phyloP scores from a whole-genome alignment of 2,888 invertebrate species.

The Aphodius granarius region DNA sequence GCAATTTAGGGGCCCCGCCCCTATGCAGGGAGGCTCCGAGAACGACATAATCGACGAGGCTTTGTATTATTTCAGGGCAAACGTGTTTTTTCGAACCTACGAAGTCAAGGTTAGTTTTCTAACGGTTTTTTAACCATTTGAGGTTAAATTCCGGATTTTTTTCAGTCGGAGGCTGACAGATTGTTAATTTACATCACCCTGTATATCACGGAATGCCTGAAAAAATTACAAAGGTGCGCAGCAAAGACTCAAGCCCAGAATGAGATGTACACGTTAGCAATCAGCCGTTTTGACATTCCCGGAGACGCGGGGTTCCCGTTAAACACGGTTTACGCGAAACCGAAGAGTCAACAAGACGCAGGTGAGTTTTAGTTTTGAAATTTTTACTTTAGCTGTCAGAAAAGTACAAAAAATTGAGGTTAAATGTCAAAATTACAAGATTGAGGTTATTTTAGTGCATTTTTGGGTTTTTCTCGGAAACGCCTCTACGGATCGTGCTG shows the following conservation, averaged over 20 bases:
- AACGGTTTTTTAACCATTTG: background rate
- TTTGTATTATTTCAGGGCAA: slow-evolving; percentile 95
- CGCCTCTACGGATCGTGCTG: too few species aligned
- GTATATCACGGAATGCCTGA: slow-evolving; percentile 97
- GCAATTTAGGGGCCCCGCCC: slow-evolving; percentile 91
- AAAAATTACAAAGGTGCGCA: slow-evolving; percentile 88
- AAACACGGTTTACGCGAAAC: slow-evolving; percentile 93
- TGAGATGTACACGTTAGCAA: slow-evolving; percentile 95
- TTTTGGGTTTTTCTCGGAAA: too few species aligned
- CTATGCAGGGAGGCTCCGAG: slow-evolving; percentile 62
- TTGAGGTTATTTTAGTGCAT: too few species aligned
- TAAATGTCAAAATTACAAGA: too few species aligned
- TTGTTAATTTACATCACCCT: slow-evolving; percentile 96
- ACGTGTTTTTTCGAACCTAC: slow-evolving; percentile 98
- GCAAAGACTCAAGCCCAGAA: slow-evolving; percentile 87
- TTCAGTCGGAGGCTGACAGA: slow-evolving; percentile 92
- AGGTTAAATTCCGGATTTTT: slow-evolving; percentile 36
- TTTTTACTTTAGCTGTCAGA: background rate
- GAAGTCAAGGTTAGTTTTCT: slow-evolving; percentile 83
- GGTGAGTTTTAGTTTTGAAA: slow-evolving; percentile 58
- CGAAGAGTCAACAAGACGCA: slow-evolving; percentile 74
- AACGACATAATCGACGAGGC: slow-evolving; percentile 96
- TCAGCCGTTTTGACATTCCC: slow-evolving; percentile 94
- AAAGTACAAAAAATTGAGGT: too few species aligned
- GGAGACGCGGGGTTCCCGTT: slow-evolving; percentile 94